Percentiles rank a stretch among this genome's conserved stretches.
Evolutionary conservation across 2,888 invertebrate genomes (phyloP).

Genomic region (Harpalus rubripes): DNA sequence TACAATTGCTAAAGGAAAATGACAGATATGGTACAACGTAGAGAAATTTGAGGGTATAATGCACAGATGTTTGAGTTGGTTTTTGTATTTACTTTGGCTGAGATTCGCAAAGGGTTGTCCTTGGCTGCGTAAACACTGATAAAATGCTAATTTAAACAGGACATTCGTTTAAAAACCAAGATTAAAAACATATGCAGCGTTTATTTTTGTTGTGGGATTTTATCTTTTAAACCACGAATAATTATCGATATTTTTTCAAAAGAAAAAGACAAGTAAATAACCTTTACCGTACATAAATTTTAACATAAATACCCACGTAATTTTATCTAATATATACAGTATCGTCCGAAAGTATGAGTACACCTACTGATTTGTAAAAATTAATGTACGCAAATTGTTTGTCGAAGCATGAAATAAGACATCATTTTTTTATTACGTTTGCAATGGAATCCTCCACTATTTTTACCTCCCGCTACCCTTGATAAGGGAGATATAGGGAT

Average conservation of each 20-base stretch:
- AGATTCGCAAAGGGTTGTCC: conserved; percentile 51
- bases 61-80: conserved; percentile 39
- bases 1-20: conserved; percentile 12
- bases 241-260: not conserved
- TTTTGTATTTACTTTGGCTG: conserved; percentile 29
- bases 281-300: too few relatives aligned
- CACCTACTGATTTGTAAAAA: too few relatives aligned
- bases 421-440: too few relatives aligned
- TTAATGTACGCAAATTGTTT: too few relatives aligned
- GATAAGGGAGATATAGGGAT: too few relatives aligned
- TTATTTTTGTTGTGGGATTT: not conserved
- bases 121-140: conserved; percentile 57
- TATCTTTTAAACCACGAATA: not conserved
- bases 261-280: not conserved
- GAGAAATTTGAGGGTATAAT: conserved; percentile 7
- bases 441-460: too few relatives aligned
- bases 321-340: too few relatives aligned
- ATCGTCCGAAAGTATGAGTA: too few relatives aligned
- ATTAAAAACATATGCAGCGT: not conserved
- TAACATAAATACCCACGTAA: too few relatives aligned
- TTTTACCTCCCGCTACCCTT: too few relatives aligned
- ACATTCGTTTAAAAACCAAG: conserved; percentile 27
- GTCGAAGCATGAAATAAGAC: too few relatives aligned
- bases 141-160: conserved; percentile 36
- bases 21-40: not conserved